Conservation (phyloP, 2,888 invertebrate genomes). For the Elgonia sp. region DNA sequence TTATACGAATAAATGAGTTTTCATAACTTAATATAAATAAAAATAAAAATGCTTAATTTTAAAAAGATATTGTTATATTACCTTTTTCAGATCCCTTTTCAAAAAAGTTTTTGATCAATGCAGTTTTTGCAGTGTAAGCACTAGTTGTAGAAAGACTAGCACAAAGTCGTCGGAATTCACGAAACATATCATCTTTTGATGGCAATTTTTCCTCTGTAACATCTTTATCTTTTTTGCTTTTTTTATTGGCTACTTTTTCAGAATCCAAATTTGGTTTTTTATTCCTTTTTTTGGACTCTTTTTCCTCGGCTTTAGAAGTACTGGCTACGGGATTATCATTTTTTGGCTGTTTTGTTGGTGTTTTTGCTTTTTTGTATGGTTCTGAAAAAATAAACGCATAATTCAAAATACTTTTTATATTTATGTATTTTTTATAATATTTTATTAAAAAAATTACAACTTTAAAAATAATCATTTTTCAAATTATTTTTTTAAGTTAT, state of each 20-base stretch:
- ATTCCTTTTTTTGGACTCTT: not conserved
- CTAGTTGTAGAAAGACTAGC: slow-evolving; percentile 92
- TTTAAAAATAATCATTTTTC: too few species aligned
- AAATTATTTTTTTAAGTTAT: too few species aligned
- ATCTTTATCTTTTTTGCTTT: slow-evolving; percentile 68
- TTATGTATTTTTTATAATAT: too few species aligned
- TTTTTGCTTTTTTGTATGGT: slow-evolving; percentile 77
- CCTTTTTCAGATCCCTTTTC: slow-evolving; percentile 87
- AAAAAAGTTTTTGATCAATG: slow-evolving; percentile 91
- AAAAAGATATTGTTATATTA: too few species aligned
- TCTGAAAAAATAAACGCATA: slow-evolving; percentile 69
- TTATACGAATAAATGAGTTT: not conserved
- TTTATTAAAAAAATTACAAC: too few species aligned
- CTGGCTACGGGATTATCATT: slow-evolving; percentile 8
- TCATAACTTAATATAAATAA: not conserved
- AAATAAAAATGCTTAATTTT: too few species aligned
- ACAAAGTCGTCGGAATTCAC: slow-evolving; percentile 93
- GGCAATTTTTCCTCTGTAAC: slow-evolving; percentile 59
- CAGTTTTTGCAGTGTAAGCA: slow-evolving; percentile 94
- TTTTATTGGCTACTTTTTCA: slow-evolving; percentile 7
- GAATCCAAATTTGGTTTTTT: not conserved
- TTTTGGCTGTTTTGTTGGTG: slow-evolving; percentile 62
- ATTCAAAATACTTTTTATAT: slow-evolving; percentile 3
- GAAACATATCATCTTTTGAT: slow-evolving; percentile 91
- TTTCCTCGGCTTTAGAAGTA: slow-evolving; percentile 25